Conservation (phyloP, 2,113 vertebrate genomes). For the Pituophis catenifer region DNA sequence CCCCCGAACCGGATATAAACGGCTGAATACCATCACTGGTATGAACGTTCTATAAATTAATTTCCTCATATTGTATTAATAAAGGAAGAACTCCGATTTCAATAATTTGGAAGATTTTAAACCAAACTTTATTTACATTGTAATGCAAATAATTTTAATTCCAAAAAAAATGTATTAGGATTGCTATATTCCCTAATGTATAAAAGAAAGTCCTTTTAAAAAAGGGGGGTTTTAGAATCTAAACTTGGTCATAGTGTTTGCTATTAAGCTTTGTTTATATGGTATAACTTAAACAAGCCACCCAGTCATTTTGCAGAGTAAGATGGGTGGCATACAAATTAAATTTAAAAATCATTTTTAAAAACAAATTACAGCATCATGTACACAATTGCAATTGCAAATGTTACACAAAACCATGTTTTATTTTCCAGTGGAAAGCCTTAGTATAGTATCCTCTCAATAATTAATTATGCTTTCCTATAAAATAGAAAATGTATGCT, state of each 20-base stretch:
- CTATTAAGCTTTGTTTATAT: not conserved
- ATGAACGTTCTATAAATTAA: not conserved
- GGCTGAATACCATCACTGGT: too few species aligned
- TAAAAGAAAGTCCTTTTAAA: not conserved
- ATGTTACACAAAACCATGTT: not conserved
- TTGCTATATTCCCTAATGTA: not conserved
- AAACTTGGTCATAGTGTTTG: conserved; percentile 15
- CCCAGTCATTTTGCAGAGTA: not conserved
- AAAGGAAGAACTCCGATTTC: not conserved
- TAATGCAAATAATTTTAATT: not conserved
- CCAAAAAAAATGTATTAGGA: not conserved
- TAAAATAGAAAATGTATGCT: not conserved
- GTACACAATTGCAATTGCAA: not conserved
- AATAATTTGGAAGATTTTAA: not conserved
- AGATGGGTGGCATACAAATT: not conserved
- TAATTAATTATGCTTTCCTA: not conserved
- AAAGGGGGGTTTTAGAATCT: not conserved
- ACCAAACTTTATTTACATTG: not conserved
- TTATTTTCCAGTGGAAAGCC: not conserved
- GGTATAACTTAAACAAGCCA: not conserved
- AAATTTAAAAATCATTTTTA: not conserved
- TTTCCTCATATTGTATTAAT: not conserved
- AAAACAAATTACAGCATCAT: not conserved
- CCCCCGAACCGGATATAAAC: too few species aligned
- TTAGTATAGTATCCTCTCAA: not conserved